Base-by-base conservation (phyloP, 2,888 invertebrate species). In the Dromius quadrimaculatus region DNA sequence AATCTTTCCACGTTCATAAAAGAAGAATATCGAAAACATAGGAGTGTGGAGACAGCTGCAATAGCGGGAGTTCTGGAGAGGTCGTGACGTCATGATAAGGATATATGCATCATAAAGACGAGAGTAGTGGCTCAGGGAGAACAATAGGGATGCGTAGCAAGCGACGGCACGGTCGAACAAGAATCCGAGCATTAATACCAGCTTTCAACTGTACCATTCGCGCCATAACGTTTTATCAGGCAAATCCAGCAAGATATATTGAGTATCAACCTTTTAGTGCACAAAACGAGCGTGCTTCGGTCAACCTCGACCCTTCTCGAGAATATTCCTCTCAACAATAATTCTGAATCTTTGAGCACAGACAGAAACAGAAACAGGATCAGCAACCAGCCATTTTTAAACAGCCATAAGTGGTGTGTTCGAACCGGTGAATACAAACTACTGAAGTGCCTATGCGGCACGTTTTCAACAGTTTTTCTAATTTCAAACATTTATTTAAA, bases 181-280 rank as follows among this genome's bases (percentile, higher is more conserved):
- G 34, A 57, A 32, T 34, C 57, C 57, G 4, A 45, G 43, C 50
- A 57, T 57, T 66, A 66, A 54, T 32, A 59, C 68, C 59, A 41
- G 68, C 68, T 68, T 68, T 59, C 68, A 68, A 59, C 59, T 59
- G 59, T 68, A 32, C 13, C 47, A 47, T 5, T 11, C 59, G 34
- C 17, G 66, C 43, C 9, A 54, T 15, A 47, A 13, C 28, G 66
- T 66, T 66, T 66, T 68, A 68, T 68, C 68, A 68, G 68, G 59
- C 59, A 59, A 68, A 68, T 68, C 68, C 68, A 41, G 20, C 59
- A 68, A 68, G 68, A 68, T 68, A 68, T 68, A 68, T 68, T 59
- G 68, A 68, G 68, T 68, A 68, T 68, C 59, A 68, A 68, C 68
- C 68, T 68, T 59, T 68, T 57, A 59, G 68, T 59, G 59, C 41